Evolutionary conservation across 2,888 invertebrate genomes (phyloP).

Genomic region (Rhogogaster chlorosoma): DNA sequence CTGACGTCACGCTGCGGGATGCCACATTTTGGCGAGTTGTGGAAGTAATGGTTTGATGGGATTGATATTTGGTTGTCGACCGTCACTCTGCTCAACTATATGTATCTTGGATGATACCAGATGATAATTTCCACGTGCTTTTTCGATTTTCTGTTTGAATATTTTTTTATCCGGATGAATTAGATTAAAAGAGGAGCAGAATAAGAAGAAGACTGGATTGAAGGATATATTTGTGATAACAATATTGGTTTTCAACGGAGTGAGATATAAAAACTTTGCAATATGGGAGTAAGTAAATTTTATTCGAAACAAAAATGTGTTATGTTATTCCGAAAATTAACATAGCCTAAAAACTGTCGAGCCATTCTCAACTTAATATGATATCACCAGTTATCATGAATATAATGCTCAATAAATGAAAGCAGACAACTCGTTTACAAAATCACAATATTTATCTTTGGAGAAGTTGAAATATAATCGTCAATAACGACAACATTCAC

Average conservation of each 20-base stretch:
- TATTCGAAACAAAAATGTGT: background rate
- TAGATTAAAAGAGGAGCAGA: background rate
- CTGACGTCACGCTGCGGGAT: too few relatives aligned
- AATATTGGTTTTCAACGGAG: background rate
- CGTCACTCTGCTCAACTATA: background rate
- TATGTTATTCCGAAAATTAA: background rate
- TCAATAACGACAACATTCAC: background rate
- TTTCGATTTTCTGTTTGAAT: background rate
- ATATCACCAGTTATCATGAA: background rate
- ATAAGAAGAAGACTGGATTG: background rate
- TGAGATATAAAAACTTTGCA: background rate
- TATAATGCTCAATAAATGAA: background rate
- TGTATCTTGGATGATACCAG: background rate
- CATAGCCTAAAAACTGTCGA: slow-evolving; percentile 7
- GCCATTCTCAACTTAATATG: background rate
- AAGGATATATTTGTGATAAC: background rate
- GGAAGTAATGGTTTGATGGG: background rate
- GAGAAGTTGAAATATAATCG: background rate
- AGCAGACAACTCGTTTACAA: background rate
- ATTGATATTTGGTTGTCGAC: too few relatives aligned
- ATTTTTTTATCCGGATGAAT: background rate
- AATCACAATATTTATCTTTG: background rate
- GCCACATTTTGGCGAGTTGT: background rate
- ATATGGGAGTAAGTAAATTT: background rate
- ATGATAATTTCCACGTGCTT: background rate